Conservation (phyloP, 1,140 invertebrate genomes). For the honey bee (Apis mellifera) region Amel_HAv3.1 CM009932.2:12122001-12122500, state of each 20-base stretch:
- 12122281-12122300: conserved; percentile 26
- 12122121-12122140: conserved; percentile 62
- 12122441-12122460: conserved; percentile 11
- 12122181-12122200: background rate
- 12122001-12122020: conserved; percentile 74
- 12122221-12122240: background rate
- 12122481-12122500: background rate
- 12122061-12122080: conserved; percentile 81
- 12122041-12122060: conserved; percentile 80
- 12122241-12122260: background rate
- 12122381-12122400: conserved; percentile 30
- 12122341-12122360: conserved; percentile 37
- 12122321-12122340: conserved; percentile 30
- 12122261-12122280: conserved; percentile 6
- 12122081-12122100: conserved; percentile 77
- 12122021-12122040: conserved; percentile 81
- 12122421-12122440: conserved; percentile 33
- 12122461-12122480: conserved; percentile 21
- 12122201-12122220: conserved; percentile 35
- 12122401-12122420: conserved; percentile 15
- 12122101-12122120: background rate
- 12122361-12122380: conserved; percentile 15
- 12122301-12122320: too few relatives aligned
- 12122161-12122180: conserved; percentile 32
- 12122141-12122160: conserved; percentile 41